Conservation (phyloP, 2,888 invertebrate species). For the Hyalella azteca region DNA sequence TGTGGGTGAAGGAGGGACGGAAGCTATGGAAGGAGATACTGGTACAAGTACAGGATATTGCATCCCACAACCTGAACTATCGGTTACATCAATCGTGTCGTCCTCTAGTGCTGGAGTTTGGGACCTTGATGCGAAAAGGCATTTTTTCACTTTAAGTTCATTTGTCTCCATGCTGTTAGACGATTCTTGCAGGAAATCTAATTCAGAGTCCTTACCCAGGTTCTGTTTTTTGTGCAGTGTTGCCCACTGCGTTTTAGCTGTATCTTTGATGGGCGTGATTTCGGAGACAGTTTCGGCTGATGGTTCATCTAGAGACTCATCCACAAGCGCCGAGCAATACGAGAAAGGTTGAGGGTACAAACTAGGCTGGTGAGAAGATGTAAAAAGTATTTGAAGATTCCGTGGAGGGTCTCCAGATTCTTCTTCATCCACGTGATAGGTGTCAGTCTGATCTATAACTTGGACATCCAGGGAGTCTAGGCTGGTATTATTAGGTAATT, state of each 20-base stretch:
- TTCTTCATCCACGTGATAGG: neutral
- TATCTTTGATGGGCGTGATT: constrained; percentile 8
- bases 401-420: neutral
- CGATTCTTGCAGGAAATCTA: neutral
- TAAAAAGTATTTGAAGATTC: constrained; percentile 13
- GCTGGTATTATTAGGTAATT: constrained; percentile 1
- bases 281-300: neutral
- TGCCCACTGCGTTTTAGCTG: constrained; percentile 21
- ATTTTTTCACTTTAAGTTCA: constrained; percentile 7
- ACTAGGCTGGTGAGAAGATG: constrained; percentile 23
- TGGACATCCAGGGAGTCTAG: neutral
- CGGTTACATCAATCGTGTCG: constrained; percentile 2
- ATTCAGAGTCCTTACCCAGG: neutral
- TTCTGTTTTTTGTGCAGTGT: constrained; percentile 9
- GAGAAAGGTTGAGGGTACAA: neutral
- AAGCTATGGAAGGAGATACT: neutral
- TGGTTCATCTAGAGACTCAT: neutral
- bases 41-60: neutral
- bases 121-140: neutral
- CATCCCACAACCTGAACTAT: neutral
- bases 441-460: neutral
- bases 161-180: neutral
- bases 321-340: neutral
- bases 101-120: neutral
- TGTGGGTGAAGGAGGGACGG: neutral